Conservation (phyloP, 2,113 vertebrate genomes). For the Stomatorhinus ivindoensis region DNA sequence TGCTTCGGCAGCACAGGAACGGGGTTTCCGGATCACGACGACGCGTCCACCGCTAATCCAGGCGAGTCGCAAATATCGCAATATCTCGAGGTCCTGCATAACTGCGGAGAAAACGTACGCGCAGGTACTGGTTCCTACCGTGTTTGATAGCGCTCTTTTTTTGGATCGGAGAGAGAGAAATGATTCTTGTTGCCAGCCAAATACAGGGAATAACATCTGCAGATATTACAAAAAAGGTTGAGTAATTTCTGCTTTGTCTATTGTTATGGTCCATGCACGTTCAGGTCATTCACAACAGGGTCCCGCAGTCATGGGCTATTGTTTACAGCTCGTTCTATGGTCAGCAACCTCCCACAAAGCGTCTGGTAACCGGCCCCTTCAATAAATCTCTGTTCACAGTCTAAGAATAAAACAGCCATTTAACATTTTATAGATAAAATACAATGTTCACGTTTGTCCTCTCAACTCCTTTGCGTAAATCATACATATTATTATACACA, state of each 20-base stretch:
- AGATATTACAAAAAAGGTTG: neutral
- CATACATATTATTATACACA: constrained; percentile 38
- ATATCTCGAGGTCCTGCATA: neutral
- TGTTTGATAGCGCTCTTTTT: neutral
- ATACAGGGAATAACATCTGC: neutral
- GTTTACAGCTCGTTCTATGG: neutral
- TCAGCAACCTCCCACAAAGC: neutral
- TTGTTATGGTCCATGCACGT: neutral
- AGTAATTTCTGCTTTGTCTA: neutral
- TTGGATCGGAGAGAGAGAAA: neutral
- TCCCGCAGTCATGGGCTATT: neutral
- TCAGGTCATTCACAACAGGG: neutral
- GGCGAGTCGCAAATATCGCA: neutral
- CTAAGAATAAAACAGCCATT: constrained; percentile 37
- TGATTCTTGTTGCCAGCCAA: neutral
- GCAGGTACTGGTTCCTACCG: neutral
- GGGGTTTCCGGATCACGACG: neutral
- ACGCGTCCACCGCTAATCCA: neutral
- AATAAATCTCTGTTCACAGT: constrained; percentile 31
- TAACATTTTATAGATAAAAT: constrained; percentile 46
- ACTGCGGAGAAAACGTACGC: neutral
- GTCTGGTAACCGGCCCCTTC: neutral
- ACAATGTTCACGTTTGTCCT: constrained; percentile 29
- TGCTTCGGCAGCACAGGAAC: neutral
- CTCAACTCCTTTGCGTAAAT: constrained; percentile 35